Percentiles rank a stretch among this genome's conserved stretches.
These are phyloP conservation scores for Limnodromus scolopaceus DNA, from an alignment of 2,797 vertebrate genomes.

Conservation along the genomic window DNA sequence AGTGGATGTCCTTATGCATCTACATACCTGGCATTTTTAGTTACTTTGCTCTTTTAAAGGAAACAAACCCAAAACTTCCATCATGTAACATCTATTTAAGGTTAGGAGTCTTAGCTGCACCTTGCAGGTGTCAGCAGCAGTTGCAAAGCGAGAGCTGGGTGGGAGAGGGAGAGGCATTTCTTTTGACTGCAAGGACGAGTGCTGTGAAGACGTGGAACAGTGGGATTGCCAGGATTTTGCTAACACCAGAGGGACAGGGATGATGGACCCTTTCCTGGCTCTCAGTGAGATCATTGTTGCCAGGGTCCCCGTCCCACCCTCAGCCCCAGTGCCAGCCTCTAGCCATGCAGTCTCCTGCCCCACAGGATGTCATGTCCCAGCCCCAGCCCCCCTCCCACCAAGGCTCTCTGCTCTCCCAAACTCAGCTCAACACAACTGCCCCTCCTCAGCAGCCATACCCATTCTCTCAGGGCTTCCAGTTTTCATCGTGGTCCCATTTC, in stretches of 20 bases:
- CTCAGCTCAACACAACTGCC: background rate
- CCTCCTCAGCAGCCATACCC: background rate
- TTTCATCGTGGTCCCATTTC: background rate
- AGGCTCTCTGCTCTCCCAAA: background rate
- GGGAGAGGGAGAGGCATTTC: background rate
- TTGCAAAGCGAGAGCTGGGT: background rate
- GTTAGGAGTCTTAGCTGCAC: background rate
- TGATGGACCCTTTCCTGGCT: background rate
- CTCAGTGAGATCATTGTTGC: background rate
- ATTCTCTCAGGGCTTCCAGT: background rate
- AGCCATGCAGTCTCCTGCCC: background rate
- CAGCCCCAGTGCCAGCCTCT: background rate
- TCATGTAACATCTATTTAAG: background rate
- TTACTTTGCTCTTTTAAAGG: background rate
- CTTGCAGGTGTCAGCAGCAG: background rate
- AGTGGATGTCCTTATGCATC: background rate
- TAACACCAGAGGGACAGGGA: background rate
- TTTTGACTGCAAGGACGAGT: background rate
- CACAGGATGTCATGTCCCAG: background rate
- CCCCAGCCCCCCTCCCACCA: background rate
- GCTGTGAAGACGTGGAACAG: background rate
- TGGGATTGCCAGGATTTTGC: background rate
- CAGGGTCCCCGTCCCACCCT: background rate
- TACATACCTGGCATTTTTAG: background rate
- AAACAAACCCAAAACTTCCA: background rate